A percentile compares a stretch with the other conserved stretches of the same genome.
These are phyloP conservation scores for Zonotrichia albicollis DNA, from an alignment of 2,797 vertebrate species.

Conservation along the genomic window DNA sequence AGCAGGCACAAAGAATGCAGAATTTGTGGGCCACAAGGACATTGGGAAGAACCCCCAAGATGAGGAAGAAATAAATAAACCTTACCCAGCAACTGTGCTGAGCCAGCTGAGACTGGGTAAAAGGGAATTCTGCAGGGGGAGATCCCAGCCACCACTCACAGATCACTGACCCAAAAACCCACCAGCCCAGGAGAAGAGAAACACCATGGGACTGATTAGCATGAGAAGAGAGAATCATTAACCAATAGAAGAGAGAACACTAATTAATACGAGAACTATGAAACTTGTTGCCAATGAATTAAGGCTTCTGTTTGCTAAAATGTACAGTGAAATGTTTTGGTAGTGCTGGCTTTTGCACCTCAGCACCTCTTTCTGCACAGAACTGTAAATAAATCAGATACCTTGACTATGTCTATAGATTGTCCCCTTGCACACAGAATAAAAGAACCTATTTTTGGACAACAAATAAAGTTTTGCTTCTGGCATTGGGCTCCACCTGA, in stretches of 20 bases:
- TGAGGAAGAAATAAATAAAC: neutral
- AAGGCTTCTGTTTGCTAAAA: neutral
- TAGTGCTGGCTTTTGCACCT: neutral
- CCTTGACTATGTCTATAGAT: too few species aligned
- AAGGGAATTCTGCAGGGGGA: neutral
- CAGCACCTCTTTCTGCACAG: neutral
- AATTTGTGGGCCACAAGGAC: neutral
- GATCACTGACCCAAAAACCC: neutral
- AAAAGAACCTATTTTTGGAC: neutral
- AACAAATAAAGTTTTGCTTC: neutral
- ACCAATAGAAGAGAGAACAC: neutral
- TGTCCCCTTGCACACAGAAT: neutral
- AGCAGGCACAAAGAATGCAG: neutral
- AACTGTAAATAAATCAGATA: neutral
- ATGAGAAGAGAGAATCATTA: neutral
- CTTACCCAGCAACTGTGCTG: neutral
- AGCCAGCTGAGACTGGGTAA: neutral
- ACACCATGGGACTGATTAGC: neutral
- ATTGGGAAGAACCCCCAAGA: neutral
- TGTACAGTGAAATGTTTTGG: neutral
- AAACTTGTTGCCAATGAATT: neutral
- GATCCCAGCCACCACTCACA: rapidly evolving
- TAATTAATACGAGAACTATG: neutral
- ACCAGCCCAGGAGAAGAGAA: neutral
- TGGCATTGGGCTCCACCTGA: neutral